phyloP scores from a whole-genome alignment of 1,140 invertebrate species.

The Euura lappo region DNA sequence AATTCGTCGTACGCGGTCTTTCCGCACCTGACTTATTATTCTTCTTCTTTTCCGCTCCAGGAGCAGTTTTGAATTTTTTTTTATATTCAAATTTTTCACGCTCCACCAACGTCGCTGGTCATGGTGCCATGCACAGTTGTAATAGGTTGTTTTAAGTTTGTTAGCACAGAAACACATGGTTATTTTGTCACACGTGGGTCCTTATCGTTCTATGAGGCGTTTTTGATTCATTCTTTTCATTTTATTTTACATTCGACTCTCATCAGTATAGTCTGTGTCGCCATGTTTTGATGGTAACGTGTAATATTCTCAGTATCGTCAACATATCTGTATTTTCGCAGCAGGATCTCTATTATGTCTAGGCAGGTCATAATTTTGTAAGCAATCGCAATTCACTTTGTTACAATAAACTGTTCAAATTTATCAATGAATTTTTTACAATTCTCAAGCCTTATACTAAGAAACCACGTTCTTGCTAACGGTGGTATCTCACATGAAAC shows the following conservation, averaged over 20 bases:
- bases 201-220: background rate
- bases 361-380: background rate
- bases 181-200: background rate
- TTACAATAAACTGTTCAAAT: background rate
- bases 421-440: too few species aligned
- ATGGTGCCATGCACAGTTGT: constrained; percentile 2
- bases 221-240: background rate
- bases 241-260: constrained; percentile 5
- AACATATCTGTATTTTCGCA: too few species aligned
- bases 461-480: too few species aligned
- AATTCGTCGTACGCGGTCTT: too few species aligned
- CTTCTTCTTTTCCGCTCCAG: too few species aligned
- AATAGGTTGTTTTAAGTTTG: background rate
- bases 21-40: too few species aligned
- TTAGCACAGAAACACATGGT: constrained; percentile 3
- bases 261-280: background rate
- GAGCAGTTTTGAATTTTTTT: too few species aligned
- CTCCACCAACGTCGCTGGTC: background rate
- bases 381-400: background rate
- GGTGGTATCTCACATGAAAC: too few species aligned
- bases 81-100: background rate
- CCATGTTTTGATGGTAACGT: background rate
- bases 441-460: background rate
- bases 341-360: background rate
- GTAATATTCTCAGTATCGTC: background rate